Evolutionary conservation across 2,888 invertebrate genomes (phyloP), one percentile per base, ranked within the genome.

Genomic region (Synanthedon tipuliformis): DNA sequence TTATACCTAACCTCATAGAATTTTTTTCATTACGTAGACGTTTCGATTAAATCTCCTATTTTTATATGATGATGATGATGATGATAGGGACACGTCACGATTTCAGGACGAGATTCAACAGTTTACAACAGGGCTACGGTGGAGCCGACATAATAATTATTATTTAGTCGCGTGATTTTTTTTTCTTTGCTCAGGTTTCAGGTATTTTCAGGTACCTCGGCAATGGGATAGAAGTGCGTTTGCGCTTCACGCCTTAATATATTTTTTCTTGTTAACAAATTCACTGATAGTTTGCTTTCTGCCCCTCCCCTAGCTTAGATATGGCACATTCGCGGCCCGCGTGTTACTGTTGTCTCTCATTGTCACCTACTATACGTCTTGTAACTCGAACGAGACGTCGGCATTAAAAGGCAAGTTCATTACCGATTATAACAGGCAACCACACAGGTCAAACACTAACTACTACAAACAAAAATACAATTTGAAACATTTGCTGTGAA

Each of bases 231-330:
- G 68, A 78, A 79, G 82, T 10, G 34, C 79, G 82, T 79, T 79
- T 65, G 60, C 71, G 66, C 68, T 64, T 68, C 81, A 79, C 82
- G 82, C 81, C 82, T 81, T 8, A 34, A 61, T 69, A 69, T 23
- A 5, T 23, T 23, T 23, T 23, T 67, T 69, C 75, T 66, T 74
- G 69, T 70, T 63, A 75, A 80, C 80, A 81, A n/a, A 78, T 76
- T 88, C 81, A 88, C 86, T 88, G 83, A 88, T 82, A 83, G 87
- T 88, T 84, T 88, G 88, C 88, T 88, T 88, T 88, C 79, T 88
- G 88, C 88, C 88, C 86, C 83, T 88, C 86, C 86, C 88, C 84
- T 88, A 88, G 88, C 88, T 76, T 88, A 88, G 88, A 88, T 88
- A 77, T 88, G 88, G 88, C 88, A 88, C 85, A 86, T 84, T 84